These are phyloP conservation scores for Zaprionus bogoriensis DNA, from an alignment of 2,888 invertebrate genomes.

Conservation along the genomic window DNA sequence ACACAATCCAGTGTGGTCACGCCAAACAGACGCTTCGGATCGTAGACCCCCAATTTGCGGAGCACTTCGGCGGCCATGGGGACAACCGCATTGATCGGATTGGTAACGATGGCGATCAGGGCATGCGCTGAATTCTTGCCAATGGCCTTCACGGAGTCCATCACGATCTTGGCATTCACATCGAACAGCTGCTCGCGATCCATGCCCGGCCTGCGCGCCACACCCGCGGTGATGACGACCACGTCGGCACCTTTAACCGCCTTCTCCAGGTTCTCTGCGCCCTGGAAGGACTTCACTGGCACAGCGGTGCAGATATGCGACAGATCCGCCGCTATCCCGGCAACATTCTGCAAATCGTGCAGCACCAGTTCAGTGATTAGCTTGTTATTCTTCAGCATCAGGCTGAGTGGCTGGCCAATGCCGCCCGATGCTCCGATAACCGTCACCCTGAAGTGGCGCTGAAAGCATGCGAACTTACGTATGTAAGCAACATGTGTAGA, in stretches of 20 bases:
- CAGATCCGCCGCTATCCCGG: conserved; percentile 97
- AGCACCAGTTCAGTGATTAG: conserved; percentile 91
- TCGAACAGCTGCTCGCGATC: conserved; percentile 97
- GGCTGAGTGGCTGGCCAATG: conserved; percentile 96
- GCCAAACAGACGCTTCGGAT: conserved; percentile 95
- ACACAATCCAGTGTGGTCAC: conserved; percentile 97
- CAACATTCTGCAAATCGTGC: conserved; percentile 95
- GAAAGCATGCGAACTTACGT: no score
- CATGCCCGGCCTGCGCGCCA: conserved; percentile 98
- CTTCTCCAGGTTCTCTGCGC: conserved; percentile 88
- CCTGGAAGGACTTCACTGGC: conserved; percentile 88
- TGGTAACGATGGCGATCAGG: conserved; percentile 95
- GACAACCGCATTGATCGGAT: conserved; percentile 98
- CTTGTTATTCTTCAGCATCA: conserved; percentile 94
- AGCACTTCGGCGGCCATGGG: conserved; percentile 96
- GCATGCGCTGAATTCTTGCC: conserved; percentile 94
- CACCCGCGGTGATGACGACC: conserved; percentile 97
- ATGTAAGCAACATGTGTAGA: no score
- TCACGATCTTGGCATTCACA: conserved; percentile 95
- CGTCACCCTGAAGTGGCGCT: conserved; percentile 81
- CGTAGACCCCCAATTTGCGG: conserved; percentile 89
- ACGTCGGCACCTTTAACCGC: conserved; percentile 91
- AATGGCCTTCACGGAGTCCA: conserved; percentile 86
- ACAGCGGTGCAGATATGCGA: conserved; percentile 95
- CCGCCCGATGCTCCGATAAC: conserved; percentile 98